phyloP scores from a whole-genome alignment of 2,113 vertebrate species.

The Odobenus rosmarus region DNA sequence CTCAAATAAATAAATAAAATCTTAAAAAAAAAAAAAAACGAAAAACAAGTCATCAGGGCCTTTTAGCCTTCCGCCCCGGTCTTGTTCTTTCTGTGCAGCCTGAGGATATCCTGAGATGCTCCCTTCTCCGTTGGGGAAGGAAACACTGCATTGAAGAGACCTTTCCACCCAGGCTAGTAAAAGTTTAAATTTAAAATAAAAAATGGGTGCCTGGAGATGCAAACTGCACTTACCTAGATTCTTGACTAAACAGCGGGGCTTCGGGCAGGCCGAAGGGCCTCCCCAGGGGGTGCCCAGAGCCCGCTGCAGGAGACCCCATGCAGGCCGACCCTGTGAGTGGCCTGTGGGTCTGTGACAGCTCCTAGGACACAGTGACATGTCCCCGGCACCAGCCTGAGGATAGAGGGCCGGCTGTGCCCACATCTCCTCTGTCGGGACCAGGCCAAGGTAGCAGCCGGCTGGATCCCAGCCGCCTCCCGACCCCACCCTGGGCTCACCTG shows the following conservation, averaged over 20 bases:
- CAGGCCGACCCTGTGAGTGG: not conserved
- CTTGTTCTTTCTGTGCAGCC: rapidly evolving
- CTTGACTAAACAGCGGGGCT: not conserved
- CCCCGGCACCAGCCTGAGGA: not conserved
- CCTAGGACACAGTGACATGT: not conserved
- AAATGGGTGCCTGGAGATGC: no score
- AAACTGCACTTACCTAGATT: not conserved
- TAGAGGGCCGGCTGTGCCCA: rapidly evolving
- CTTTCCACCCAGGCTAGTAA: not conserved
- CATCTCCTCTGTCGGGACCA: no score
- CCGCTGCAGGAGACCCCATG: not conserved
- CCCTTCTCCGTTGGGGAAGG: not conserved
- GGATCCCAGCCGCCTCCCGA: not conserved
- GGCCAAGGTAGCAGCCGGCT: not conserved
- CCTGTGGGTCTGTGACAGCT: not conserved
- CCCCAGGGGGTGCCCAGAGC: not conserved
- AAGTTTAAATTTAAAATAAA: not conserved
- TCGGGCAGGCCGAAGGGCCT: not conserved
- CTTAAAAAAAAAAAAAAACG: not conserved
- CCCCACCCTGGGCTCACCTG: not conserved
- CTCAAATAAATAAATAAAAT: not conserved
- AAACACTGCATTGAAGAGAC: not conserved
- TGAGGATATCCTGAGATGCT: rapidly evolving
- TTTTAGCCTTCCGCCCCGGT: not conserved
- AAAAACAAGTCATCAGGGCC: not conserved